These are phyloP conservation scores for Scrobipalpa costella DNA, from an alignment of 2,888 invertebrate species.

Conservation along the genomic window DNA sequence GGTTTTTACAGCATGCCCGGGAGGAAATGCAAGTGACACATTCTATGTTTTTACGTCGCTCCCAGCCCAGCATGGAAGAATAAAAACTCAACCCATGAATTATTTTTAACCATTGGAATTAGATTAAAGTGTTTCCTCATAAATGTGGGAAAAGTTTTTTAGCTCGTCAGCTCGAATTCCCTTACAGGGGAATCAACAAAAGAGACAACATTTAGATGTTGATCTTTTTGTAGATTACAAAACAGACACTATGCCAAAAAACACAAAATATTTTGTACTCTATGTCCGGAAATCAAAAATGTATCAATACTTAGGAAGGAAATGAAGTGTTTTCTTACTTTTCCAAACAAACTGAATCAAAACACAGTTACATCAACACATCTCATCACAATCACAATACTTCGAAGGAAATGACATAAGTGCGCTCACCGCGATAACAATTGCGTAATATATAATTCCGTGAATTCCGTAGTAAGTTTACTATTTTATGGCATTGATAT, in stretches of 20 bases:
- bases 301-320: not conserved
- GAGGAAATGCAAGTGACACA: too few relatives aligned
- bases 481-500: conserved; percentile 2
- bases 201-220: too few relatives aligned
- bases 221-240: not conserved
- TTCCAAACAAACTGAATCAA: not conserved
- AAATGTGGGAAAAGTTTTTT: too few relatives aligned
- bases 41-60: too few relatives aligned
- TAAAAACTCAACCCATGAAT: too few relatives aligned
- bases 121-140: too few relatives aligned
- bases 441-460: conserved; percentile 1
- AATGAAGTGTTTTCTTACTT: conserved; percentile 3
- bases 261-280: not conserved
- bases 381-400: not conserved
- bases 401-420: conserved; percentile 6
- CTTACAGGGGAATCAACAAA: too few relatives aligned
- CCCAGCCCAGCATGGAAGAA: too few relatives aligned
- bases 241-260: not conserved
- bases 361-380: not conserved
- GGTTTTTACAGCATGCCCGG: too few relatives aligned
- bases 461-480: conserved; percentile 11
- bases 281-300: not conserved
- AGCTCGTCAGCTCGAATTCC: too few relatives aligned
- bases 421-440: not conserved
- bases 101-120: too few relatives aligned